Base-by-base conservation (phyloP, 2,888 invertebrate genomes). In the Drosophila tanythrix region DNA sequence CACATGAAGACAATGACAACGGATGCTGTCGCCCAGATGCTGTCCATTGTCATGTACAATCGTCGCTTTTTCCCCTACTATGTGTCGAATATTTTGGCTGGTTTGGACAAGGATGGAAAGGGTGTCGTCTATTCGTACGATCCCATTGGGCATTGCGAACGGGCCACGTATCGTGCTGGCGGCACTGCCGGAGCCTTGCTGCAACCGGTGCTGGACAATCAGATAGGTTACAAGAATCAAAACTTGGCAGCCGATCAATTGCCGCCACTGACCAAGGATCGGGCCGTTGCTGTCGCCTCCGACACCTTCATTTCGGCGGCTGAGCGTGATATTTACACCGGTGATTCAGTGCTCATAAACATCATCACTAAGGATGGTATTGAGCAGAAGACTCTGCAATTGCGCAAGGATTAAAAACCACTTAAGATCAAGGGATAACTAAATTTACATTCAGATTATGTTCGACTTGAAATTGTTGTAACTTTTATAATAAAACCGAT, bases 31-130 rank as follows among this genome's bases (percentile, higher is more conserved):
- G 98, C 99, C 4, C 99, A 99, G 93, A 97, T 99, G 97, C 94
- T 99, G 21, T 97, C 99, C 1, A 98, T 98, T 6, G 96, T 98
- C 94, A 94, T 99, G 83, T 99, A 99, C 92, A 97, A 98, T 93
- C 97, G 98, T 89, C 95, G 99, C 66, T 99, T 99, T 94, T 99
- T 99, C 93, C 99, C 99, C 0, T 99, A 99, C 93, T 99, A 99
- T 92, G 97, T 99, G 29, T 97, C 98, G 35, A 99, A 99, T 92
- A 95, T 99, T 55, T 94, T 99, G 63, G 99, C 97, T 59, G 99
- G 99, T 0, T 92, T 99, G 62, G 99, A 99, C 93, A 95, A 95
- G 36, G 96, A 99, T 75, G 99, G 99, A 4, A 97, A 97, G 92
- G 99, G 99, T 11, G 97, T 97, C 84, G 97, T 99, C 10, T 99